Base-by-base conservation (phyloP, 2,888 invertebrate species). In the Cyrtodaria siliqua region DNA sequence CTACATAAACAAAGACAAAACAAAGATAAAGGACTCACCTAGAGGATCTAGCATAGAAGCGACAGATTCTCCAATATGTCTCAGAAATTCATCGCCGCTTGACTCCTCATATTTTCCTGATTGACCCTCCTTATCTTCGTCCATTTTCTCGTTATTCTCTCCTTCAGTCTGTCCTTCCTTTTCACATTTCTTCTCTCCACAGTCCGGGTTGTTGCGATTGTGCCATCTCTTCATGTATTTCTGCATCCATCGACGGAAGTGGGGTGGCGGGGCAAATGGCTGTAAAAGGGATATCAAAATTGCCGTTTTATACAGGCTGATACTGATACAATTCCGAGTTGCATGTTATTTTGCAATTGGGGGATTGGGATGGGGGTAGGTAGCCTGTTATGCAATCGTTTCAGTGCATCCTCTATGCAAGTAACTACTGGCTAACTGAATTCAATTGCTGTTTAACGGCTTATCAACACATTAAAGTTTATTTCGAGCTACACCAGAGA, bases 1-100 rank as follows among this genome's bases (percentile, higher is more conserved):
- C n/a, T n/a, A n/a, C n/a, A n/a, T n/a, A n/a, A n/a, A n/a, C n/a
- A n/a, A n/a, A n/a, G n/a, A n/a, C n/a, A n/a, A n/a, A n/a, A n/a
- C n/a, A n/a, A n/a, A n/a, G n/a, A n/a, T n/a, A n/a, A n/a, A n/a
- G n/a, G 18, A 79, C 86, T 82, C 85, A 92, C 93, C 94, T 29
- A 94, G 90, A 6, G 94, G 94, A 84, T 94, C 94, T 76, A 94
- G 88, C 85, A 94, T 92, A 55, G 93, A 92, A 2, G 94, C 92
- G 20, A 94, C 93, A 60, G 92, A 92, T 60, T 93, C 93, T 4
- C 94, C 94, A 44, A 94, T 89, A 57, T 90, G 91, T 68, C 92
- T 91, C 61, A 94, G 87, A 71, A 92, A 93, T n/a, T 88, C 89
- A 26, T 86, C 89, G 33, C 89, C 86, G 16, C 74, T 62, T 2